Conservation (phyloP, 2,113 vertebrate genomes). For the Daboia siamensis region DNA sequence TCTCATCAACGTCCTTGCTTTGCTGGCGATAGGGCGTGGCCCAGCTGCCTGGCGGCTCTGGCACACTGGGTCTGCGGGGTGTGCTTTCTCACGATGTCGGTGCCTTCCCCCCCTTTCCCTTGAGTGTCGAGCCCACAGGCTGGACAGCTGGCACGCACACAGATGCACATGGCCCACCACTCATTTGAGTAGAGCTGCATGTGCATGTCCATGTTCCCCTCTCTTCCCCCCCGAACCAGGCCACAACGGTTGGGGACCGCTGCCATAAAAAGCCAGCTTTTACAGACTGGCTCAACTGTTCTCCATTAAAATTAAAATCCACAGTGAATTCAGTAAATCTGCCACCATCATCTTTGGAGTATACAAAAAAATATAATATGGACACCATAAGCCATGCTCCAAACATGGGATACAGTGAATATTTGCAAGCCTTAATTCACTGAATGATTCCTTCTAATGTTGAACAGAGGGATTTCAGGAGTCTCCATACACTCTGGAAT, state of each 20-base stretch:
- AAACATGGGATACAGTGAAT: background rate
- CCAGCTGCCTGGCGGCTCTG: no score
- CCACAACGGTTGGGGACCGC: background rate
- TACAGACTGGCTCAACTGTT: background rate
- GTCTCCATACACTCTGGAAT: background rate
- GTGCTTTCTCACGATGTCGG: no score
- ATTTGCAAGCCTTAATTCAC: background rate
- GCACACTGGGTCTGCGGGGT: no score
- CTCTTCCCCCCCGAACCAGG: background rate
- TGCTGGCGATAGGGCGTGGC: no score
- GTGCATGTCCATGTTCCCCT: background rate
- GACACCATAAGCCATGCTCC: background rate
- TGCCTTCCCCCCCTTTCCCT: no score
- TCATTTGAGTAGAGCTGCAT: no score
- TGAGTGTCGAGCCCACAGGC: no score
- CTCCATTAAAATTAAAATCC: background rate
- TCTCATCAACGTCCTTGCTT: no score
- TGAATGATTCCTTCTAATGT: background rate
- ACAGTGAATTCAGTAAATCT: background rate
- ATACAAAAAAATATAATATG: background rate
- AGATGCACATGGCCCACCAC: no score
- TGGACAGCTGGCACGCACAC: background rate
- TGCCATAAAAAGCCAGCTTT: background rate
- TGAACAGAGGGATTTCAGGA: background rate
- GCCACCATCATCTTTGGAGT: background rate